phyloP scores from a whole-genome alignment of 2,113 vertebrate species.

The Lycaon pictus region DNA sequence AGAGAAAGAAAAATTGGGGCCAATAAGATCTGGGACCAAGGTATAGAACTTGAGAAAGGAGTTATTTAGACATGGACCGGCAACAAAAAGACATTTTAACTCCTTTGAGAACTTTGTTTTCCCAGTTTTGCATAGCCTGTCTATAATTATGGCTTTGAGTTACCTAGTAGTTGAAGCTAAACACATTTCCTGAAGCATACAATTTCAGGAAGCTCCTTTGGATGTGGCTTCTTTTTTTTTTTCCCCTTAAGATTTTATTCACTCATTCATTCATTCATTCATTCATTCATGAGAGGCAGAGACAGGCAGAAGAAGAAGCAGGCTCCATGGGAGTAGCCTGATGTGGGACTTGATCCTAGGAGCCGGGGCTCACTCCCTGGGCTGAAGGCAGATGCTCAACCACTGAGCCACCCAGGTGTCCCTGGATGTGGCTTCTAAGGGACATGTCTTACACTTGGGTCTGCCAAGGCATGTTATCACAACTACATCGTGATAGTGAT shows the following conservation, averaged over 20 bases:
- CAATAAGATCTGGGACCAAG: not conserved
- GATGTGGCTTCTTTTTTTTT: no score
- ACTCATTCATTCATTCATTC: no score
- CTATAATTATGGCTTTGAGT: not conserved
- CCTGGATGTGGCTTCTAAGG: not conserved
- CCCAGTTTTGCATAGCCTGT: not conserved
- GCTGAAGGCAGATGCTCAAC: no score
- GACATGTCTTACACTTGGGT: not conserved
- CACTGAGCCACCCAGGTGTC: no score
- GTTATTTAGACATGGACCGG: not conserved
- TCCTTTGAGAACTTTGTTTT: not conserved
- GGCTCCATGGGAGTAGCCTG: no score
- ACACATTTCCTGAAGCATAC: not conserved
- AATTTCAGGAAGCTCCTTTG: not conserved
- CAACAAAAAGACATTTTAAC: not conserved
- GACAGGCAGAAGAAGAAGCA: no score
- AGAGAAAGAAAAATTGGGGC: not conserved
- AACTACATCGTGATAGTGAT: not conserved
- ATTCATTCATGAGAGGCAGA: no score
- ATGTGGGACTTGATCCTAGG: no score
- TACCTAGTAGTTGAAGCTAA: not conserved
- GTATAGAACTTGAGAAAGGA: not conserved
- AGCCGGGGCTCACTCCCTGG: no score
- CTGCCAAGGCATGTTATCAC: not conserved
- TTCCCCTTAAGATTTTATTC: no score